phyloP scores from a whole-genome alignment of 2,113 vertebrate species.

The human (Homo sapiens) region DNA sequence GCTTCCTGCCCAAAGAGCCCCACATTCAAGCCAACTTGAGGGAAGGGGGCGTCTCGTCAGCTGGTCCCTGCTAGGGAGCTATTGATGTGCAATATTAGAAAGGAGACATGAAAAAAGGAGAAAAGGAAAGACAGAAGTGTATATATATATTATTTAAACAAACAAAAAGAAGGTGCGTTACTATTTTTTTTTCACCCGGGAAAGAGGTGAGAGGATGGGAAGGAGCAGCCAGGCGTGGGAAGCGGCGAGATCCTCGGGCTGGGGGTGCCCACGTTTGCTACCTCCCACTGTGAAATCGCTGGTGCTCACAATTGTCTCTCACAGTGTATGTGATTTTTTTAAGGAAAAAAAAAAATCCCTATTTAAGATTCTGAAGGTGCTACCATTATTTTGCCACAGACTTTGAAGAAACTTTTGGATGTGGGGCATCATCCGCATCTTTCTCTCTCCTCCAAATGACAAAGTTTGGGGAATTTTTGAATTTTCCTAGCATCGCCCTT shows the following conservation, averaged over 20 bases:
- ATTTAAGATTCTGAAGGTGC: conserved; percentile 91
- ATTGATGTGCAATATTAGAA: conserved; percentile 96
- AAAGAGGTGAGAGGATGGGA: conserved; percentile 41
- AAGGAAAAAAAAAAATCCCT: conserved; percentile 63
- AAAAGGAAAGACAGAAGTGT: conserved; percentile 86
- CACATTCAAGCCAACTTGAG: conserved; percentile 44
- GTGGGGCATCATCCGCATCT: background rate
- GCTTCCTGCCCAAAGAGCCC: conserved; percentile 64
- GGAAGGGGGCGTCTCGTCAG: conserved; percentile 74
- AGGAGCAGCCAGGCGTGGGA: conserved; percentile 65
- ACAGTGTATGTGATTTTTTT: conserved; percentile 84
- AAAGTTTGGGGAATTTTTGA: background rate
- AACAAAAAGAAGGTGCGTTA: conserved; percentile 63
- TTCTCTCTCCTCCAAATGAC: conserved; percentile 65
- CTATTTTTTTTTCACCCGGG: conserved; percentile 70
- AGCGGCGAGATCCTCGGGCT: background rate
- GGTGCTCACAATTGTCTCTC: conserved; percentile 87
- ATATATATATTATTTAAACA: conserved; percentile 88
- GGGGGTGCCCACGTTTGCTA: conserved; percentile 80
- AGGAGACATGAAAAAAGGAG: conserved; percentile 83
- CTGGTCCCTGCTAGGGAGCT: conserved; percentile 87
- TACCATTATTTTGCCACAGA: conserved; percentile 81
- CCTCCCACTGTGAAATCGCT: conserved; percentile 90
- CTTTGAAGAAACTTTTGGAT: conserved; percentile 56
- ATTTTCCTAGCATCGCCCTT: conserved; percentile 20